Evolutionary conservation across 1,140 invertebrate genomes (phyloP).

Genomic region (Aplysia californica): DNA sequence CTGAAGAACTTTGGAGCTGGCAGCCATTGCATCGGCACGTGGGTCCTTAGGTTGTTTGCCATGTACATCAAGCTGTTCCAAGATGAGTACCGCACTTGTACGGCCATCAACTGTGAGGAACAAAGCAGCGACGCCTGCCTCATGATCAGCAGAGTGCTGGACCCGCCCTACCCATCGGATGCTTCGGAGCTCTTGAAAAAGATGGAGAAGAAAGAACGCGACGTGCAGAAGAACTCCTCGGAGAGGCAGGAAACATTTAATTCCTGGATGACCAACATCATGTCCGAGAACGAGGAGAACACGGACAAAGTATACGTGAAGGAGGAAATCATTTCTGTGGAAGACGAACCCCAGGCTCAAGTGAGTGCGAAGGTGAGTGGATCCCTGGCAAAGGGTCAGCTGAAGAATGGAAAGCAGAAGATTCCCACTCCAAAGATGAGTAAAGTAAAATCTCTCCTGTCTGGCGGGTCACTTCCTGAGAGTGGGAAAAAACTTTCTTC

Average conservation of each 20-base stretch:
- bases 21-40: constrained; percentile 14
- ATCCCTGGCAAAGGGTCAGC: neutral
- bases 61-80: neutral
- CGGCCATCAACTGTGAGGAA: constrained; percentile 7
- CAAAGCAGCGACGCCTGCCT: neutral
- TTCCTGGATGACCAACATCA: constrained; percentile 11
- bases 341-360: neutral
- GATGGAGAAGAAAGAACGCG: neutral
- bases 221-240: neutral
- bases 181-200: neutral
- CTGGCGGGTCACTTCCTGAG: neutral
- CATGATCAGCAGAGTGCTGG: constrained; percentile 14
- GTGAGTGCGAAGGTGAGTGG: neutral
- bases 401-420: neutral
- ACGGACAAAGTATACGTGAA: too few species aligned
- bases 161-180: constrained; percentile 7
- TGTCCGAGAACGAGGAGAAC: neutral
- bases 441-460: neutral
- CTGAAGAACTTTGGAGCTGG: constrained; percentile 17
- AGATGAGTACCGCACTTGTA: neutral
- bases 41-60: neutral
- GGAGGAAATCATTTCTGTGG: too few species aligned
- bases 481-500: too few species aligned
- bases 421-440: neutral
- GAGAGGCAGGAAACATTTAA: neutral